Conservation (phyloP, 1,140 invertebrate species). For the Cydia fagiglandana region DNA sequence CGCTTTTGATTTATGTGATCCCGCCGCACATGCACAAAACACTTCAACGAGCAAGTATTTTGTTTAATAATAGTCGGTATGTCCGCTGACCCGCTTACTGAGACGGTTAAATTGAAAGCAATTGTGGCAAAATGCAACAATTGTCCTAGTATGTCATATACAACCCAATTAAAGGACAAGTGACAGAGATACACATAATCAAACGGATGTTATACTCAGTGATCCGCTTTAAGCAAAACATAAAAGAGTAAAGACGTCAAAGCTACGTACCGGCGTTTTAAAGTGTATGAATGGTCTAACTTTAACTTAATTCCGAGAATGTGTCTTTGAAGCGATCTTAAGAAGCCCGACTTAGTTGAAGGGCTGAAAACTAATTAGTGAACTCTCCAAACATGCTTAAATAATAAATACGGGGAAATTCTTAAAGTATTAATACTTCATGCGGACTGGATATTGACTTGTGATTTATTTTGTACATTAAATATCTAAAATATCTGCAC, state of each 20-base stretch:
- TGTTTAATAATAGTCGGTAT: constrained; percentile 19
- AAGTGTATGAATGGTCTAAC: background rate
- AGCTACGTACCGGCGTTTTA: background rate
- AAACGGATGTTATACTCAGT: too few species aligned
- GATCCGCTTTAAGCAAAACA: background rate
- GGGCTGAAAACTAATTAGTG: constrained; percentile 1
- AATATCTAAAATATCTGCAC: too few species aligned
- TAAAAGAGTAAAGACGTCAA: background rate
- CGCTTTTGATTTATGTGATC: constrained; percentile 25
- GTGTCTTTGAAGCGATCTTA: background rate
- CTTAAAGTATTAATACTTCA: too few species aligned
- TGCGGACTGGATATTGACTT: too few species aligned
- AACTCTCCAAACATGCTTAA: background rate
- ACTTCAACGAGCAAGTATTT: constrained; percentile 28
- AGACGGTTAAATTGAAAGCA: constrained; percentile 7
- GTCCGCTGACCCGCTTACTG: constrained; percentile 23
- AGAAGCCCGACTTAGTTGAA: background rate
- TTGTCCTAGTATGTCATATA: constrained; percentile 17
- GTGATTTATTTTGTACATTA: too few species aligned
- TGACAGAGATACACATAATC: too few species aligned
- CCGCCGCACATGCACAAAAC: background rate
- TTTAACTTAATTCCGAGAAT: background rate
- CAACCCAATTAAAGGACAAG: constrained; percentile 2
- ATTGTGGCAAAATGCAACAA: constrained; percentile 26
- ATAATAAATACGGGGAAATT: background rate